Conservation (phyloP, 2,888 invertebrate genomes). For the Peribatodes rhomboidaria region DNA sequence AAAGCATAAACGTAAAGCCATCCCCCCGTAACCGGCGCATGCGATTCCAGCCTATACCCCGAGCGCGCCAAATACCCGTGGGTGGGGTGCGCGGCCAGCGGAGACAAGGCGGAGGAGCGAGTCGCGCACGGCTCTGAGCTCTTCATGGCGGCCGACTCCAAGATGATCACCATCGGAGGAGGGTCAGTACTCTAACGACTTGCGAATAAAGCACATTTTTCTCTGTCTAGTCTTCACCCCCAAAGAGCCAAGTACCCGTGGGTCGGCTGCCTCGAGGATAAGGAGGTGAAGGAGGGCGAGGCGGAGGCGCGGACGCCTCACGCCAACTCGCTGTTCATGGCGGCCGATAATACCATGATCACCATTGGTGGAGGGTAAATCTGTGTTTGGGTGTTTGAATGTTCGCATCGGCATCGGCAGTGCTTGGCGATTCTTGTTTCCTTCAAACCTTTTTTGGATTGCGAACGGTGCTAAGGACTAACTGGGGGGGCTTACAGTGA, state of each 20-base stretch:
- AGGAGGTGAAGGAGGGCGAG: constrained; percentile 57
- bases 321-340: constrained; percentile 97
- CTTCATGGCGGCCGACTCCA: constrained; percentile 98
- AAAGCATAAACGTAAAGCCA: too few species aligned
- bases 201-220: constrained; percentile 7
- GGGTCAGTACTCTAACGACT: constrained; percentile 88
- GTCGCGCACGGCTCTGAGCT: constrained; percentile 95
- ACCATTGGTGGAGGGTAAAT: constrained; percentile 97
- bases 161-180: constrained; percentile 98
- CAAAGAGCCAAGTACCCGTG: constrained; percentile 95
- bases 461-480: too few species aligned
- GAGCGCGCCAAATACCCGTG: constrained; percentile 97
- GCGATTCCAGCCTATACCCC: constrained; percentile 89
- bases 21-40: constrained; percentile 44
- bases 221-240: constrained; percentile 88
- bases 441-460: too few species aligned
- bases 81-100: constrained; percentile 90
- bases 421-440: too few species aligned
- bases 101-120: constrained; percentile 82
- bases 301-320: constrained; percentile 79
- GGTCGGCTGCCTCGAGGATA: constrained; percentile 94
- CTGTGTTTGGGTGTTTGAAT: constrained; percentile 58
- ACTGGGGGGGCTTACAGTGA: too few species aligned
- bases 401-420: not conserved
- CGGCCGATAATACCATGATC: constrained; percentile 96